Conservation (phyloP, 2,113 vertebrate genomes). For the Phasianus colchicus region DNA sequence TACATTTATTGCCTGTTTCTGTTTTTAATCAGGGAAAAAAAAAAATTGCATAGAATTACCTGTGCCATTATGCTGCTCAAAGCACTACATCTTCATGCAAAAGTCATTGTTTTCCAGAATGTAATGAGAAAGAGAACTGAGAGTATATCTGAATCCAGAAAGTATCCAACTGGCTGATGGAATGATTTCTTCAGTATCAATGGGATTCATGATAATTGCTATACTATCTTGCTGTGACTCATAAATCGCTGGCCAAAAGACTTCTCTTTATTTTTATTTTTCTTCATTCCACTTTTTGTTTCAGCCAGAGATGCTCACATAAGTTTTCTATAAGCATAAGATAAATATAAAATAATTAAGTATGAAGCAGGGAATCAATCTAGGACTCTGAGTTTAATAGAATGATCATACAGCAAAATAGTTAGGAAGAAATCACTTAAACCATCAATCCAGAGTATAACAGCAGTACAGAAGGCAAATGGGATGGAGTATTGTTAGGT, state of each 20-base stretch:
- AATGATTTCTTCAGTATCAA: neutral
- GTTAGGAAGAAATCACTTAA: slow-evolving; percentile 59
- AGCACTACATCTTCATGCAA: neutral
- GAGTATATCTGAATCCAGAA: neutral
- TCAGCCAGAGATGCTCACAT: neutral
- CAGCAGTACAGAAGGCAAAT: slow-evolving; percentile 26
- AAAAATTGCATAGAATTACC: fast-evolving
- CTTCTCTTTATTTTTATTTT: neutral
- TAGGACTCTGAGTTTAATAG: slow-evolving; percentile 4
- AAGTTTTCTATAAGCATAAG: neutral
- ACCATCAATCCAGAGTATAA: slow-evolving; percentile 31
- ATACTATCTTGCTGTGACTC: neutral
- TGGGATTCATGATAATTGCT: neutral
- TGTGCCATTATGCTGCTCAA: neutral
- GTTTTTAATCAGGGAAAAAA: neutral
- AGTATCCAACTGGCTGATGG: neutral
- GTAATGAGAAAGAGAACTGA: neutral
- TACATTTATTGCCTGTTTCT: neutral
- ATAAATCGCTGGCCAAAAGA: neutral
- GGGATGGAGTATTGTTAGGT: slow-evolving; percentile 11
- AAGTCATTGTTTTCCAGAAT: neutral
- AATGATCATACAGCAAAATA: slow-evolving; percentile 36
- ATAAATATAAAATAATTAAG: slow-evolving; percentile 23
- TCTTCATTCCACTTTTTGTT: neutral
- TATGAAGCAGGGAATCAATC: neutral